Conservation (phyloP, 1,140 invertebrate species). For the Bombyx mori region ASM3026992v2 NC_085112.1:5376001-5376500, state of each 20-base stretch:
- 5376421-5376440: constrained; percentile 29
- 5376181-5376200: constrained; percentile 41
- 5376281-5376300: constrained; percentile 58
- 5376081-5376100: not conserved
- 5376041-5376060: not conserved
- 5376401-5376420: constrained; percentile 9
- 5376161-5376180: constrained; percentile 35
- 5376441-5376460: constrained; percentile 31
- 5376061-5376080: not conserved
- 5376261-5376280: constrained; percentile 51
- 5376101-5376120: constrained; percentile 5
- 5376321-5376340: constrained; percentile 33
- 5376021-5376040: too few species aligned
- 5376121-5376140: constrained; percentile 16
- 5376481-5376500: constrained; percentile 39
- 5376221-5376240: constrained; percentile 51
- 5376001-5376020: too few species aligned
- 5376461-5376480: constrained; percentile 44
- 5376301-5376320: constrained; percentile 67
- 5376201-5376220: constrained; percentile 42
- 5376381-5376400: constrained; percentile 30
- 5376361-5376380: constrained; percentile 23
- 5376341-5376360: constrained; percentile 31
- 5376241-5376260: constrained; percentile 69
- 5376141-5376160: constrained; percentile 12